Percentiles rank a stretch among this genome's conserved stretches.
These are phyloP conservation scores for Cercocebus atys DNA, from an alignment of 2,113 vertebrate genomes.

Conservation along the genomic window DNA sequence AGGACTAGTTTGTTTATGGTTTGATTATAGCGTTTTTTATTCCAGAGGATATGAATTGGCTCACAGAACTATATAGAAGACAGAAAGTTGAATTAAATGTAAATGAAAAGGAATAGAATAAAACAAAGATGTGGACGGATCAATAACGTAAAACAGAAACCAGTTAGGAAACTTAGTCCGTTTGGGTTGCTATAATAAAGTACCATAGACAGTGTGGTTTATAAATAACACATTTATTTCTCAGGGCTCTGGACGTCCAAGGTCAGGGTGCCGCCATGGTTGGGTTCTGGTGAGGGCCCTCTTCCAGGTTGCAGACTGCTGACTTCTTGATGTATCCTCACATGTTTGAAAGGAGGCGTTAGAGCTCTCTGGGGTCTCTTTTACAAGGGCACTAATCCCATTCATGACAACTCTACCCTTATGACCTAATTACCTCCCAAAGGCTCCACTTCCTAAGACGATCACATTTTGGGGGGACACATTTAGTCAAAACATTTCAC, in stretches of 20 bases:
- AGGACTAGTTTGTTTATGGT: not conserved
- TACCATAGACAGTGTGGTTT: no score
- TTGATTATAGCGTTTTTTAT: not conserved
- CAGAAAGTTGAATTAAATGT: not conserved
- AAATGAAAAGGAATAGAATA: not conserved
- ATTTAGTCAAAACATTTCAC: not conserved
- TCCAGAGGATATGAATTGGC: not conserved
- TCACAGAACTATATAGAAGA: not conserved
- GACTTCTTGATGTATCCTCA: not conserved
- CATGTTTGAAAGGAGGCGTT: not conserved
- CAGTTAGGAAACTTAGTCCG: not conserved
- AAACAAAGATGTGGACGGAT: not conserved
- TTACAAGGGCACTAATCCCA: not conserved
- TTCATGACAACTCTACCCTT: not conserved
- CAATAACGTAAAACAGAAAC: not conserved
- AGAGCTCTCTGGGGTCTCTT: not conserved
- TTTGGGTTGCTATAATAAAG: not conserved
- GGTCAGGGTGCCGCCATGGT: not conserved
- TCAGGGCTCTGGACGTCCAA: not conserved
- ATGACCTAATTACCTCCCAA: not conserved
- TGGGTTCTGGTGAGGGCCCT: not conserved
- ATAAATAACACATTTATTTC: not conserved
- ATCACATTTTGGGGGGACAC: not conserved
- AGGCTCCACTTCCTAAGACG: not conserved
- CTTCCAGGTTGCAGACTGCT: not conserved